These are phyloP conservation scores for Megaceryle torquata DNA, from an alignment of 2,113 vertebrate species.

Conservation along the genomic window DNA sequence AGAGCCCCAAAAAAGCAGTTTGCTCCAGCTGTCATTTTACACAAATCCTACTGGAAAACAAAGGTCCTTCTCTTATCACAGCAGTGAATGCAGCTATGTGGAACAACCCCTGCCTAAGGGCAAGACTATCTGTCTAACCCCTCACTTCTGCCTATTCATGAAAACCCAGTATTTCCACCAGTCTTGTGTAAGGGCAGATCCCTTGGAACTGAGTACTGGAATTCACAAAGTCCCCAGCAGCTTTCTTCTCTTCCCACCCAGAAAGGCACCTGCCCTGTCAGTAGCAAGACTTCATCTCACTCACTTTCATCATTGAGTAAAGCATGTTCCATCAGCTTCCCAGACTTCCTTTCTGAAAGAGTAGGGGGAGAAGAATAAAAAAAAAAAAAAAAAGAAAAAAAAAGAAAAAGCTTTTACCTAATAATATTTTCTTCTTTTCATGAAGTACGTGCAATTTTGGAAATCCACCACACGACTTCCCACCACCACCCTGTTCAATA, in stretches of 20 bases:
- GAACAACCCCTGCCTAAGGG: background rate
- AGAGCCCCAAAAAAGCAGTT: background rate
- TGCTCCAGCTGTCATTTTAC: constrained; percentile 10
- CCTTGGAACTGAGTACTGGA: background rate
- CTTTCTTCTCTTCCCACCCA: background rate
- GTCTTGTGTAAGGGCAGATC: background rate
- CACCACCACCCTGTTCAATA: background rate
- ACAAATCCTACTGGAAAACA: background rate
- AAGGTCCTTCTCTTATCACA: constrained; percentile 11
- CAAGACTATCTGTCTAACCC: background rate
- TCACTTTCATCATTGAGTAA: constrained; percentile 97
- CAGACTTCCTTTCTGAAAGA: constrained; percentile 76
- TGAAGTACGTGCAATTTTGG: background rate
- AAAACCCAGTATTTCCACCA: background rate
- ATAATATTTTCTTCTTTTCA: background rate
- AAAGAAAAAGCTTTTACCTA: background rate
- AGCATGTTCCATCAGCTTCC: constrained; percentile 91
- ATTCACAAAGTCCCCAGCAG: background rate
- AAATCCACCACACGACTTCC: background rate
- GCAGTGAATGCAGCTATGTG: background rate
- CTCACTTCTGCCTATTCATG: background rate
- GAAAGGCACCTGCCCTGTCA: background rate
- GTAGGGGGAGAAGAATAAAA: background rate
- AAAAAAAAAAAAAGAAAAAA: background rate
- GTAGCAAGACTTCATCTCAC: constrained; percentile 53